Evolutionary conservation across 2,113 vertebrate species (phyloP).

Genomic region (Halcyon senegalensis): DNA sequence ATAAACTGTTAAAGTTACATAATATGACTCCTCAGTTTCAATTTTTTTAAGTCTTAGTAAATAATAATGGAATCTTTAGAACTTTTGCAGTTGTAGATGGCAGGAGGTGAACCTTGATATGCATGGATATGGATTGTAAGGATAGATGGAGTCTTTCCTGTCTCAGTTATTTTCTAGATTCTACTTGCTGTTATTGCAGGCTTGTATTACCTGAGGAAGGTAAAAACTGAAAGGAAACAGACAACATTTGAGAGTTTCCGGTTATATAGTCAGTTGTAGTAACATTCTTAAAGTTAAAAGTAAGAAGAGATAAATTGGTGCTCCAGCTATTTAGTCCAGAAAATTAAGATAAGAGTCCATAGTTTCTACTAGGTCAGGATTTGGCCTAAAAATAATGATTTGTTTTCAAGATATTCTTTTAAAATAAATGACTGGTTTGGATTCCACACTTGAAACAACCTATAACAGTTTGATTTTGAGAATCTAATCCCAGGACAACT

Average conservation of each 20-base stretch:
- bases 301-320: neutral
- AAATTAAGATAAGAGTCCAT: neutral
- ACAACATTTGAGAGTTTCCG: neutral
- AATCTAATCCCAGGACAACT: neutral
- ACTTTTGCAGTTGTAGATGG: neutral
- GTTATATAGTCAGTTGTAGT: neutral
- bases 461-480: neutral
- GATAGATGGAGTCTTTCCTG: neutral
- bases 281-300: neutral
- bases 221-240: neutral
- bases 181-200: neutral
- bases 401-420: neutral
- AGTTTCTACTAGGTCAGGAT: neutral
- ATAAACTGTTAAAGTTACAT: neutral
- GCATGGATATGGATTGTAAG: neutral
- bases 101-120: neutral
- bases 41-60: neutral
- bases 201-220: neutral
- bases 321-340: neutral
- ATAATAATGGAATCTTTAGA: neutral
- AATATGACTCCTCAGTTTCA: neutral
- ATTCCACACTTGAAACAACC: neutral
- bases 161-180: neutral
- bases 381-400: neutral
- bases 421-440: neutral